Evolutionary conservation across 2,888 invertebrate genomes (phyloP), one percentile per base, ranked within the genome.

Genomic region (Rhopalosiphum nymphaeae): DNA sequence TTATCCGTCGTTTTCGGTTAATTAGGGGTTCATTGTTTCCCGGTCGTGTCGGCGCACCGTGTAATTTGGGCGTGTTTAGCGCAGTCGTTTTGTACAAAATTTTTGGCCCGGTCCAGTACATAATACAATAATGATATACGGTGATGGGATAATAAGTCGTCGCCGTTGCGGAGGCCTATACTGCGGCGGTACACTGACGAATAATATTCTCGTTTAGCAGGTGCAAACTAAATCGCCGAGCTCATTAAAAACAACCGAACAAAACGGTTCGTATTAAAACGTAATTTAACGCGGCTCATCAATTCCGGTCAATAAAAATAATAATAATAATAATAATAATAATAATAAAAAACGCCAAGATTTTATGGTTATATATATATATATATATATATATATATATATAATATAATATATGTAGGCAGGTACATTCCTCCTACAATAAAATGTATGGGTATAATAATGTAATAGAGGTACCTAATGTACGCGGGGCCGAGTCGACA

Each of bases 211-310:
- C 93, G 93, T 94, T 90, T 85, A 89, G 93, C 93, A 90, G 93
- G 93, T 94, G 93, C 86, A 90, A 86, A 86, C 61, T 42, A 53
- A 94, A 94, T 94, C 90, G 29, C 92, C 86, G 85, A 86, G 91
- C 93, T 90, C 93, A 93, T 90, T 90, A 93, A 90, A 93, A 49
- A 46, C 42, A 21, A 92, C 91, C 91, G 57, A 91, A 92, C 84
- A 89, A 92, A 93, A 67, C 86, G 92, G 61, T 42, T 26, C 67
- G 89, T 89, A 93, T 93, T 89, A 93, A 93, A 93, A 78, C 25
- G 88, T 93, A 93, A 93, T 93, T 93, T 93, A 93, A 93, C 92
- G 92, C 92, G 92, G 92, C 92, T 90, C 93, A 49, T 93, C 93
- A 67, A 94, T 94, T 94, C 85, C 90, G 94, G 94, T 94, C 94